Evolutionary conservation across 1,140 invertebrate genomes (phyloP), one percentile per base, ranked within the genome.

Genomic region (Pectinophora gossypiella): DNA sequence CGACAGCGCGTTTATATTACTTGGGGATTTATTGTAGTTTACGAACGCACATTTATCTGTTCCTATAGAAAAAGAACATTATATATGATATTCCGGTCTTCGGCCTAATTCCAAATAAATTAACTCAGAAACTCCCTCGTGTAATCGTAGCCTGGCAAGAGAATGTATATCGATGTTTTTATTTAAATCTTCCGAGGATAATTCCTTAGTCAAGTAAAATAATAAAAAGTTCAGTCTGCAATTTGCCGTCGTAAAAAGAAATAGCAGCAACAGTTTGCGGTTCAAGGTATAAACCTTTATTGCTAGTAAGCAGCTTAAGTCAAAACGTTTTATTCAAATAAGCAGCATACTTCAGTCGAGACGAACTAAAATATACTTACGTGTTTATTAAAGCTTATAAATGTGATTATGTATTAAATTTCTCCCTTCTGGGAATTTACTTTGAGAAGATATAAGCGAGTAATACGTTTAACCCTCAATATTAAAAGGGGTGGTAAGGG

Each of bases 1-100:
- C 72, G 76, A 78, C 81, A 75, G 69, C 75, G 76, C 76, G 78
- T 78, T 85, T 82, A 78, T 85, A 80, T 82, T 85, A 82, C 73
- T 77, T 71, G 59, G 61, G 71, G 67, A 82, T 82, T 85, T 85
- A 82, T 82, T 78, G 75, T 85, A 78, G 70, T 82, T 82, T 79
- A 82, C 73, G 69, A 75, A 84, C 66, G 69, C 69, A 70, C 72
- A 74, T 79, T 72, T 79, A 73, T 85, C 67, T 69, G 60, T 68
- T 66, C 61, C 54, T 59, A 64, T 64, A 64, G 44, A 61, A 60
- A 58, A 60, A 58, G 15, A 46, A 47, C 15, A 18, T 47, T 47
- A n/a, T 47, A 9, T 47, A 15, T 15, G 36, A 40, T 40, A 40
- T 16, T 9, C n/a, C 27, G 9, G 27, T 32, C 27, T 32, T 32